Evolutionary conservation across 2,888 invertebrate genomes (phyloP), one percentile per base, ranked within the genome.

Genomic region (Dolichopus griseipennis): DNA sequence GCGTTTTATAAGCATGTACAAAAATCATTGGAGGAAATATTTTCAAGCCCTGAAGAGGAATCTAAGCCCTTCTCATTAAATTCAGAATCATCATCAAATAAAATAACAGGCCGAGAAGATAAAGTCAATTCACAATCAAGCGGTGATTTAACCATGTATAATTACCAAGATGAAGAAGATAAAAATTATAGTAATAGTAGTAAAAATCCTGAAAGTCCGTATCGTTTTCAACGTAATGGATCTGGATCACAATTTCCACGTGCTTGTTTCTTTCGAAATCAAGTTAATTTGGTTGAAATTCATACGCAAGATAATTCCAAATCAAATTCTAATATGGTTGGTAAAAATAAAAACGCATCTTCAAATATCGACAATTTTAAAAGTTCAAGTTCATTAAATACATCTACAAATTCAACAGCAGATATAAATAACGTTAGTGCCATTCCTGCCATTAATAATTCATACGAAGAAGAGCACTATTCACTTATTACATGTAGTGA

Each of bases 171-270:
- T 34, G 67, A 78, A 18, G 74, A 73, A 8, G 72, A 73, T 66
- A 71, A 72, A 33, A 70, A 70, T 6, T 64, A 68, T 1, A 72
- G 70, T 8, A 73, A 74, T 20, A 64, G 66, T 9, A 74, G 73
- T 63, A 71, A 71, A 20, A 52, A 52, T 52, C 52, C 52, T n/a
- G 72, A 70, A 12, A 70, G 69, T 22, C 37, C 74, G 1, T 76
- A 76, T 70, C 75, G 77, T 21, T 81, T 81, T 71, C 77, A 78
- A 69, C 77, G 78, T 6, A 77, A 78, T 65, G 78, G 77, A n/a
- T 81, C 80, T 1, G 79, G 79, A 0, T 82, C 81, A 0, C 81
- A 82, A 69, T 82, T 82, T 70, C 75, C 78, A 0, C 76, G 82
- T 0, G 78, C 81, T 69, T 81, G 77, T 65, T 82, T 82, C 72